Conservation (phyloP, 1,140 invertebrate genomes). For the Lamellibrachia luymesi region DNA sequence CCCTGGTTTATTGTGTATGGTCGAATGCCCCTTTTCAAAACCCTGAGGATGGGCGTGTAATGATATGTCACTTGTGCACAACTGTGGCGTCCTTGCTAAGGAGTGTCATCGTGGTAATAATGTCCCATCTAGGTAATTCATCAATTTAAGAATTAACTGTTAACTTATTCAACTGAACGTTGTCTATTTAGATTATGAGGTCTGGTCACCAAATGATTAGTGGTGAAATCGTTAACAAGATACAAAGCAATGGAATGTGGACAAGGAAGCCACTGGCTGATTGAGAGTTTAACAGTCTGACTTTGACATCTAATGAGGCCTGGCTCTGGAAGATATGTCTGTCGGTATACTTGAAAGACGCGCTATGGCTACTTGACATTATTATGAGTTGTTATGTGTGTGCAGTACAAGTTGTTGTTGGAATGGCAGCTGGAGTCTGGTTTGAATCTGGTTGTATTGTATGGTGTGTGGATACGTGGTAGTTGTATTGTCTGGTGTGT, state of each 20-base stretch:
- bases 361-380: background rate
- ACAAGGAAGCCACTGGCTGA: background rate
- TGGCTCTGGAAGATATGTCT: background rate
- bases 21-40: too few species aligned
- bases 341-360: background rate
- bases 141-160: background rate
- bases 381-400: background rate
- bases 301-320: background rate
- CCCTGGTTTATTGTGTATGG: too few species aligned
- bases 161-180: background rate
- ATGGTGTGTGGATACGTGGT: background rate
- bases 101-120: background rate
- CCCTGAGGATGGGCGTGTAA: too few species aligned
- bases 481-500: too few species aligned
- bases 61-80: background rate
- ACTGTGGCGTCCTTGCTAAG: background rate
- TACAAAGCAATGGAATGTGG: too few species aligned
- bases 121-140: background rate
- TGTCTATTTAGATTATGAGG: too few species aligned
- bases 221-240: too few species aligned
- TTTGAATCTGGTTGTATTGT: background rate
- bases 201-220: too few species aligned
- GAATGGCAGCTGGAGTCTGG: background rate
- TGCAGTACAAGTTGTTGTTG: background rate
- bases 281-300: background rate